A percentile compares a stretch with the other conserved stretches of the same genome.
Evolutionary conservation across 1,140 invertebrate genomes (phyloP).

Genomic region (Cherax quadricarinatus): DNA sequence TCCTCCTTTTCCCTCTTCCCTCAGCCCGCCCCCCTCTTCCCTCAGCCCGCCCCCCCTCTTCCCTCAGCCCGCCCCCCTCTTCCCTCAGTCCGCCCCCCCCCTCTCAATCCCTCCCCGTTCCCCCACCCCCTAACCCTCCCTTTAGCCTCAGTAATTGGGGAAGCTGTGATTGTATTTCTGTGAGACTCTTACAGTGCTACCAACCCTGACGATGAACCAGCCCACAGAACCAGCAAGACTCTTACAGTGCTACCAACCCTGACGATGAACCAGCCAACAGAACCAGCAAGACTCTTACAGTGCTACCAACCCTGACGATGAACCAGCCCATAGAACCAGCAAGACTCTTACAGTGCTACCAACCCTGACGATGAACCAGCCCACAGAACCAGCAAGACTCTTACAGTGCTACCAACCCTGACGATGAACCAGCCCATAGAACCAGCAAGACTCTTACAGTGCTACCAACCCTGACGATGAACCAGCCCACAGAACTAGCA

Average conservation of each 20-base stretch:
- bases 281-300: not conserved
- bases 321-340: no score
- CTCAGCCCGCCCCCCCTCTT: not conserved
- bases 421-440: not conserved
- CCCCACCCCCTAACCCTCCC: not conserved
- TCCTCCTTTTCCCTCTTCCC: not conserved
- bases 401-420: not conserved
- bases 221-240: not conserved
- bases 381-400: not conserved
- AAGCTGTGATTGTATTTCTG: constrained; percentile 25
- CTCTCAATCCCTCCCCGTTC: not conserved
- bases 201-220: not conserved
- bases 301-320: no score
- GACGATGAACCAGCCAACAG: not conserved
- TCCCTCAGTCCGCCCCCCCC: not conserved
- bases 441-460: not conserved
- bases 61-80: not conserved
- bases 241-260: not conserved
- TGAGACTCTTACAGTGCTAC: not conserved
- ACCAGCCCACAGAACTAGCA: not conserved
- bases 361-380: not conserved
- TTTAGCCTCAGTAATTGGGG: not conserved
- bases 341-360: not conserved
- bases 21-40: not conserved
- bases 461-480: not conserved